Evolutionary conservation across 2,888 invertebrate genomes (phyloP).

Genomic region (Serrognathus titanus): DNA sequence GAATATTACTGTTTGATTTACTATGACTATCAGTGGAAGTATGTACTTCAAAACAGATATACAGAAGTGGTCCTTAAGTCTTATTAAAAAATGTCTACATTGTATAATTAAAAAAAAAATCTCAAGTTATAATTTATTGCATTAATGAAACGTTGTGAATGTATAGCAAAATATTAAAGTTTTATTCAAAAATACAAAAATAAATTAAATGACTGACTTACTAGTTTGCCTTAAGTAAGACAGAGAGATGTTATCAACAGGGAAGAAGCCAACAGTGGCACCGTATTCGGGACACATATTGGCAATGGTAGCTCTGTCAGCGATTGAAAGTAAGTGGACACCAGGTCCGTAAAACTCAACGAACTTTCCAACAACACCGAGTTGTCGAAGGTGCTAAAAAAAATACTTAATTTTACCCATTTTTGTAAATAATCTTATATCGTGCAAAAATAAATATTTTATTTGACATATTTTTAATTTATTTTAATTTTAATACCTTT

Average conservation of each 20-base stretch:
- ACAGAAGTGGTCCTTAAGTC: not conserved
- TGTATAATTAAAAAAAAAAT: too few relatives aligned
- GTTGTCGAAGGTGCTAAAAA: slow-evolving; percentile 67
- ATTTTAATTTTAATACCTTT: slow-evolving; percentile 60
- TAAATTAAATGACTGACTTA: slow-evolving; percentile 42
- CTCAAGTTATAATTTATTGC: too few relatives aligned
- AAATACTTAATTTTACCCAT: not conserved
- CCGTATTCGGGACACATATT: slow-evolving; percentile 99
- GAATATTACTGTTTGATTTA: too few relatives aligned
- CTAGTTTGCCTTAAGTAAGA: slow-evolving; percentile 84
- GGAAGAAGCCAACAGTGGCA: slow-evolving; percentile 94
- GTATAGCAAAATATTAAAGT: not conserved
- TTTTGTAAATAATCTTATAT: not conserved
- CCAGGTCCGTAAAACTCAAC: slow-evolving; percentile 98
- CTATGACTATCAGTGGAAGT: too few relatives aligned
- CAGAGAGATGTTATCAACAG: slow-evolving; percentile 79
- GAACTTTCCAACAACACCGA: slow-evolving; percentile 97
- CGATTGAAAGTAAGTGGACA: slow-evolving; percentile 84
- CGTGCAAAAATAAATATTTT: not conserved
- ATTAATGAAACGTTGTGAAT: not conserved
- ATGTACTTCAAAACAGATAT: not conserved
- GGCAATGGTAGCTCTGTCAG: slow-evolving; percentile 95
- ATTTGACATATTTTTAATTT: not conserved
- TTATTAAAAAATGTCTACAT: not conserved
- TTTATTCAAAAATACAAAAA: not conserved